phyloP scores from a whole-genome alignment of 2,888 invertebrate genomes.

The Baccha elongata region DNA sequence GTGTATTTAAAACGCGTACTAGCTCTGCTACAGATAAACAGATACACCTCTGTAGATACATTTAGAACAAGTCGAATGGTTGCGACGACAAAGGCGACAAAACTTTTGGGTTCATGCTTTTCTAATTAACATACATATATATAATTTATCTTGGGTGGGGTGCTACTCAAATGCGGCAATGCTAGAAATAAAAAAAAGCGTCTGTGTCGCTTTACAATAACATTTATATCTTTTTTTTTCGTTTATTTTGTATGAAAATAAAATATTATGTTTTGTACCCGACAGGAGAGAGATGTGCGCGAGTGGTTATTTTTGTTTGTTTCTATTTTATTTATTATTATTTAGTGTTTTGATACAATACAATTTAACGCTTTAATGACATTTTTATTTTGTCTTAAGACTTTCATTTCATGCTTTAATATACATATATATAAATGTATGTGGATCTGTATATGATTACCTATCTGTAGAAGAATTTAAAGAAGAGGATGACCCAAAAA shows the following conservation, averaged over 20 bases:
- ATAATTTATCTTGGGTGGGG: slow-evolving; percentile 64
- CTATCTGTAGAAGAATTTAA: no score
- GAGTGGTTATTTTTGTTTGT: slow-evolving; percentile 56
- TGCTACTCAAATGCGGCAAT: slow-evolving; percentile 3
- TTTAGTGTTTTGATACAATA: slow-evolving; percentile 49
- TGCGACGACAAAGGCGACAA: slow-evolving; percentile 53
- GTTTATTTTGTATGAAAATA: slow-evolving; percentile 50
- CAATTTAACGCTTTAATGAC: slow-evolving; percentile 64
- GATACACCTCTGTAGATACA: slow-evolving; percentile 22
- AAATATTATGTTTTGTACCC: slow-evolving; percentile 59
- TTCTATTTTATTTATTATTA: slow-evolving; percentile 17
- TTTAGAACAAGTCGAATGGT: slow-evolving; percentile 2
- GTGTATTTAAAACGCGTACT: slow-evolving; percentile 61
- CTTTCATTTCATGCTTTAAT: no score
- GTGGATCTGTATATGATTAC: no score
- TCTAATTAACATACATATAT: slow-evolving; percentile 71
- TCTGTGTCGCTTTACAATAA: slow-evolving; percentile 37
- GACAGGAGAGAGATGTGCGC: slow-evolving; percentile 61
- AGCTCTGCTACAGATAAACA: slow-evolving; percentile 10
- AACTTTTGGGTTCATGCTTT: slow-evolving; percentile 70
- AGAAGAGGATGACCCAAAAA: no score
- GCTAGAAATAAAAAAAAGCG: slow-evolving; percentile 12
- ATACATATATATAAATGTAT: no score
- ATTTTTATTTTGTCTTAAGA: no score
- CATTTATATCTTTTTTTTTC: slow-evolving; percentile 18